Evolutionary conservation across 2,888 invertebrate species (phyloP).

Genomic region (Latrodectus elegans): DNA sequence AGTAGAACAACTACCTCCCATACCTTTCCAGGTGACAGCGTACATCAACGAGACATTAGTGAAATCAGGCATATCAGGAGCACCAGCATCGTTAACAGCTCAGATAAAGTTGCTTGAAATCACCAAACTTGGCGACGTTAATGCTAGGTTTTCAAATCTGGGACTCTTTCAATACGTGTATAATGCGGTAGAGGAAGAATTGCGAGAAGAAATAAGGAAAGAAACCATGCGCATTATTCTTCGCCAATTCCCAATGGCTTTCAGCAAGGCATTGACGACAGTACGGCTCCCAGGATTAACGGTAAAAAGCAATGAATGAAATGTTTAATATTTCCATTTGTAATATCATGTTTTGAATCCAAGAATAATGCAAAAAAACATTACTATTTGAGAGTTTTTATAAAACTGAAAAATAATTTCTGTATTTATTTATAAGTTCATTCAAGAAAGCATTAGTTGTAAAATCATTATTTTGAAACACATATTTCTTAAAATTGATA

Average conservation of each 20-base stretch:
- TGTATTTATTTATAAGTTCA: no score
- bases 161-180: slow-evolving; percentile 45
- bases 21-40: slow-evolving; percentile 49
- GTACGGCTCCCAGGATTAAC: slow-evolving; percentile 35
- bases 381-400: no score
- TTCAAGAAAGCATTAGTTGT: no score
- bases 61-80: slow-evolving; percentile 23
- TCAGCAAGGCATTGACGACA: slow-evolving; percentile 31
- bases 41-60: slow-evolving; percentile 47
- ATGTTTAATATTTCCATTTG: background rate
- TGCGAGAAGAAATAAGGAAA: slow-evolving; percentile 35
- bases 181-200: slow-evolving; percentile 45
- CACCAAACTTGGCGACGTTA: slow-evolving; percentile 54
- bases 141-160: slow-evolving; percentile 31
- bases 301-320: background rate
- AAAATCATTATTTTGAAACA: no score
- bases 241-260: slow-evolving; percentile 34
- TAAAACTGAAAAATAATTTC: no score
- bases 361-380: no score
- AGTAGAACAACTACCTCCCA: slow-evolving; percentile 34
- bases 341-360: no score
- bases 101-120: slow-evolving; percentile 42
- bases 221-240: slow-evolving; percentile 29
- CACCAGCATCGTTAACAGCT: slow-evolving; percentile 42
- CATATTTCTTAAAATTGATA: no score